Evolutionary conservation across 2,797 vertebrate genomes (phyloP).

Genomic region (Gobionotothen gibberifrons): DNA sequence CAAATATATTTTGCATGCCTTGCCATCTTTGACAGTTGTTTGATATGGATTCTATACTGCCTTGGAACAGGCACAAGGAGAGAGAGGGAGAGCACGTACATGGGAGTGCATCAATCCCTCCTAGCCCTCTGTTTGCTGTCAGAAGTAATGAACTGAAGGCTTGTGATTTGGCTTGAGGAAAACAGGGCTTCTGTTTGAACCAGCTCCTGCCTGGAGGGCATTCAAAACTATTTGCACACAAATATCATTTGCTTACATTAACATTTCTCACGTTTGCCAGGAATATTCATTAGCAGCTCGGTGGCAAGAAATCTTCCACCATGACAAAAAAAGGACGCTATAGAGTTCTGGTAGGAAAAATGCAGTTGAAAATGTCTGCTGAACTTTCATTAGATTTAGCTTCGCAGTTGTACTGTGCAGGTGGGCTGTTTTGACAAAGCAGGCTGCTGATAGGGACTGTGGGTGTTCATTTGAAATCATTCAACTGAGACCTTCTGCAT

Average conservation of each 20-base stretch:
- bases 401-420: conserved; percentile 11
- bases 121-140: conserved; percentile 68
- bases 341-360: background rate
- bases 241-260: conserved; percentile 69
- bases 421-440: conserved; percentile 36
- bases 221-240: conserved; percentile 69
- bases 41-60: conserved; percentile 39
- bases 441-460: conserved; percentile 32
- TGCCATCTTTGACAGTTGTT: conserved; percentile 18
- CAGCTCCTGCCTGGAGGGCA: conserved; percentile 61
- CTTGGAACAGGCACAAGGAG: conserved; percentile 31
- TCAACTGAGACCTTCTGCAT: conserved; percentile 49
- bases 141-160: conserved; percentile 70
- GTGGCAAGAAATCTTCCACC: conserved; percentile 17
- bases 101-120: conserved; percentile 59
- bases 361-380: background rate
- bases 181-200: conserved; percentile 58
- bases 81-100: conserved; percentile 25
- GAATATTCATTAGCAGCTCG: conserved; percentile 54
- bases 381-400: conserved; percentile 26
- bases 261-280: conserved; percentile 52
- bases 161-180: conserved; percentile 67
- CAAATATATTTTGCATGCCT: conserved; percentile 40
- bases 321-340: conserved; percentile 6
- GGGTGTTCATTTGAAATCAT: conserved; percentile 48